phyloP scores from a whole-genome alignment of 2,797 vertebrate genomes.

The Eidolon dupreanum region DNA sequence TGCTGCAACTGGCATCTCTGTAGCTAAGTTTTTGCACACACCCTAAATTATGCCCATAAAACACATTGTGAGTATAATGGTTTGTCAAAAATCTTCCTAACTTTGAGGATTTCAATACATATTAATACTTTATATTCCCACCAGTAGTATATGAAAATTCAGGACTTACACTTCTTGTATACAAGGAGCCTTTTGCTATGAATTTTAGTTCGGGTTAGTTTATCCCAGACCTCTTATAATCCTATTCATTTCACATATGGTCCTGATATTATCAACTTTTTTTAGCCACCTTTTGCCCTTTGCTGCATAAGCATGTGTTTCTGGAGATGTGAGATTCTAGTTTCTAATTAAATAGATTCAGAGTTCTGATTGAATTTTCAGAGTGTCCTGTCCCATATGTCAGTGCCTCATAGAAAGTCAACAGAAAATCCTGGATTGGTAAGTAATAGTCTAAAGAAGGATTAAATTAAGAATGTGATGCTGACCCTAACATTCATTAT shows the following conservation, averaged over 20 bases:
- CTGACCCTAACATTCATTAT: slow-evolving; percentile 29
- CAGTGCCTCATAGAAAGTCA: slow-evolving; percentile 41
- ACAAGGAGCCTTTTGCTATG: background rate
- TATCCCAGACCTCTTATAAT: slow-evolving; percentile 27
- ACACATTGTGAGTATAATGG: background rate
- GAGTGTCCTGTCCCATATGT: slow-evolving; percentile 26
- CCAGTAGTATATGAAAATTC: background rate
- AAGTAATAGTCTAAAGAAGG: slow-evolving; percentile 59
- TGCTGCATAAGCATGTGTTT: slow-evolving; percentile 43
- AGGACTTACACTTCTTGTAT: background rate
- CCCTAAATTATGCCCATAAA: slow-evolving; percentile 36
- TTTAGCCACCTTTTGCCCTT: slow-evolving; percentile 42
- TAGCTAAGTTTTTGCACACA: background rate
- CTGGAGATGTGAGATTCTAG: slow-evolving; percentile 45
- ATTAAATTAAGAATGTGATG: slow-evolving; percentile 65
- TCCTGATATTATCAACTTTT: slow-evolving; percentile 42
- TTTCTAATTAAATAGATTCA: slow-evolving; percentile 66
- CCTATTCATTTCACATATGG: slow-evolving; percentile 55
- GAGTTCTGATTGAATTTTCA: slow-evolving; percentile 65
- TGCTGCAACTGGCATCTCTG: background rate
- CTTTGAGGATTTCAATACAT: background rate
- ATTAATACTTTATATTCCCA: background rate
- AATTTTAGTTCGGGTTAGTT: slow-evolving; percentile 38
- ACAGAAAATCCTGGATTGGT: slow-evolving; percentile 5
- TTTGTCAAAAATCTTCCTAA: background rate